These are phyloP conservation scores for Osmoderma eremita DNA, from an alignment of 2,888 invertebrate species.

Conservation along the genomic window DNA sequence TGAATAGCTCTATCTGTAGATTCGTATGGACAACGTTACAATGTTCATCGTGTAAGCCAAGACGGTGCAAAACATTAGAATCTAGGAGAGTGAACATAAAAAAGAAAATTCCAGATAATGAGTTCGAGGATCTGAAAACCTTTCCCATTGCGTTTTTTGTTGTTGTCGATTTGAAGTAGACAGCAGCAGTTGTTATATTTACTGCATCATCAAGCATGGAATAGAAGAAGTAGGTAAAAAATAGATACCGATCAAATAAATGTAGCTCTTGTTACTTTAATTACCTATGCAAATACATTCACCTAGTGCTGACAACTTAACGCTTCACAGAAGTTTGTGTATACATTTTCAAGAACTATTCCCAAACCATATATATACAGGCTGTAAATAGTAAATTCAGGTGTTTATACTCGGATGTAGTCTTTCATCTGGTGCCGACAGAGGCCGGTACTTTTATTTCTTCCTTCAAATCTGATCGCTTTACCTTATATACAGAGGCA, in stretches of 20 bases:
- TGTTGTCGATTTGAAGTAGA: conserved; percentile 10
- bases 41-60: conserved; percentile 33
- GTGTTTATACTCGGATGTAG: conserved; percentile 24
- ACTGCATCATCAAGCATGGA: conserved; percentile 1
- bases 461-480: conserved; percentile 12
- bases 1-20: conserved; percentile 35
- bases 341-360: conserved; percentile 27
- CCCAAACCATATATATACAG: conserved; percentile 5
- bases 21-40: conserved; percentile 35
- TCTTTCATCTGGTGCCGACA: conserved; percentile 32
- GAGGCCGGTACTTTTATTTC: conserved; percentile 19
- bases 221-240: conserved; percentile 21
- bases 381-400: conserved; percentile 31
- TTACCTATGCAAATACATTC: conserved; percentile 44
- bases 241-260: conserved; percentile 39
- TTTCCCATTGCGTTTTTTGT: not conserved
- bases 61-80: conserved; percentile 10
- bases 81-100: not conserved
- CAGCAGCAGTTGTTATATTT: conserved; percentile 7
- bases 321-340: conserved; percentile 30
- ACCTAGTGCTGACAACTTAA: conserved; percentile 34
- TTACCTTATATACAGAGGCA: conserved; percentile 25
- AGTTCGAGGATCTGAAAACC: conserved; percentile 6
- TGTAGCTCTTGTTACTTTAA: conserved; percentile 42
- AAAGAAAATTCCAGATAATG: conserved; percentile 13